Evolutionary conservation across 2,888 invertebrate species (phyloP), one percentile per base, ranked within the genome.

Genomic region (Idaea aversata): DNA sequence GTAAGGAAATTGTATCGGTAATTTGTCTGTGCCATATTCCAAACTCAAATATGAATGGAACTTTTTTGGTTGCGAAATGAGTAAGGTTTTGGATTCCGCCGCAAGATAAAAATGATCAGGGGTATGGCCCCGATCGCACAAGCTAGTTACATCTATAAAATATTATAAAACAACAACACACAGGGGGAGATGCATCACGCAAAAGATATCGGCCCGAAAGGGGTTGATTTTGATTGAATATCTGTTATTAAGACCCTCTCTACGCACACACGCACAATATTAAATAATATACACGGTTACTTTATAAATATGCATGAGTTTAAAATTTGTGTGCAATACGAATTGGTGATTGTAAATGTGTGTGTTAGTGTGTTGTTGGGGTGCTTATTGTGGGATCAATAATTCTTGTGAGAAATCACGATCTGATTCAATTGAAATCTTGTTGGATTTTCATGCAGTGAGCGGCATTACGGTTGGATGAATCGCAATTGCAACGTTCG

Each of bases 221-320:
- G 92, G 93, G 91, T 91, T 90, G 90, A 88, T 88, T 91, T 92
- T 92, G 93, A 93, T 93, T 92, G 93, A 93, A 93, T 93, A 93
- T 93, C 92, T 92, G 93, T 89, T 91, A 92, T 93, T 91, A 88
- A 89, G 86, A 86, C 90, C 91, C 85, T 85, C 85, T 84, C 81
- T 71, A 77, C 85, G 74, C 89, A 87, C 90, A 90, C 87, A 86
- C 75, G 74, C 84, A 78, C 83, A 86, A 85, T 85, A 88, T 88
- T 87, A 89, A 90, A 91, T 91, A 92, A 90, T 90, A 89, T 88
- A 91, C 88, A 86, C 86, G 81, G 83, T 84, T 84, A 87, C 82
- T 85, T 89, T 91, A 92, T 93, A 89, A 92, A 93, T 93, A 93
- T 93, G 88, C 92, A 93, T 92, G 90, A 91, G 89, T 85, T 84